Evolutionary conservation across 1,140 invertebrate species (phyloP).

Genomic region (Drosophila elegans): DNA sequence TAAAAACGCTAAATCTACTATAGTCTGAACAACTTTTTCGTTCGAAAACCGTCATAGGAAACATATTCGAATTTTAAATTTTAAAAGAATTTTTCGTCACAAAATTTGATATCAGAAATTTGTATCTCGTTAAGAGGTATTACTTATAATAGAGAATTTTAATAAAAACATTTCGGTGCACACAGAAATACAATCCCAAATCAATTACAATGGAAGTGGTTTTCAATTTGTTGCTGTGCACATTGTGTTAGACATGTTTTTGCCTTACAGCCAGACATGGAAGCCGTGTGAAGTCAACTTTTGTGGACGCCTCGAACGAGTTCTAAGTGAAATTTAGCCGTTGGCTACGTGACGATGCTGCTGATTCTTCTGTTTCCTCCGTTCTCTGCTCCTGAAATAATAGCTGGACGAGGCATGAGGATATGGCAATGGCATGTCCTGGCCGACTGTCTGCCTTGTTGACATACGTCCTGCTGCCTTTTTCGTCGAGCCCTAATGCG

Average conservation of each 20-base stretch:
- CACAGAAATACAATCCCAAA: too few species aligned
- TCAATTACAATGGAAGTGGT: too few species aligned
- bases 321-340: constrained; percentile 52
- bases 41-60: too few species aligned
- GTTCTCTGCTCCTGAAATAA: neutral
- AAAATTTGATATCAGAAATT: too few species aligned
- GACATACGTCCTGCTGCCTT: constrained; percentile 33
- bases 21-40: too few species aligned
- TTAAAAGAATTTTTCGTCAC: too few species aligned
- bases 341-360: constrained; percentile 46
- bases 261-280: constrained; percentile 40
- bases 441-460: constrained; percentile 65
- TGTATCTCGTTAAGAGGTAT: too few species aligned
- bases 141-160: too few species aligned
- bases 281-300: constrained; percentile 61
- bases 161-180: too few species aligned
- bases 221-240: neutral
- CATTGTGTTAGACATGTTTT: constrained; percentile 35
- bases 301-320: constrained; percentile 64
- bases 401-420: constrained; percentile 20
- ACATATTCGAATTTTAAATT: too few species aligned
- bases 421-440: constrained; percentile 26
- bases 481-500: constrained; percentile 48
- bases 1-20: too few species aligned
- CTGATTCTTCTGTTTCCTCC: constrained; percentile 9